Conservation (phyloP, 2,888 invertebrate genomes). For the Chrysomela aeneicollis region DNA sequence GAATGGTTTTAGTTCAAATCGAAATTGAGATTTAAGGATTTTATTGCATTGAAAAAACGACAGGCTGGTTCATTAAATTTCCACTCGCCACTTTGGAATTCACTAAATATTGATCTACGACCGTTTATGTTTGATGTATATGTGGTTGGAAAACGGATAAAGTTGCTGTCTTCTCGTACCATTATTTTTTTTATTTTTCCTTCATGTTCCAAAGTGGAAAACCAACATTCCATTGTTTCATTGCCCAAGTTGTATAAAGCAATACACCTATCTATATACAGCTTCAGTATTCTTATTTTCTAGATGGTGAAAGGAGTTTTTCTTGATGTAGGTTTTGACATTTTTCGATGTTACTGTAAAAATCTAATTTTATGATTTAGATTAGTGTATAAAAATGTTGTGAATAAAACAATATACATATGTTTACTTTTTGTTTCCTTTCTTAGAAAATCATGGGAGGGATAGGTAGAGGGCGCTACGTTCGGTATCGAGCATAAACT, state of each 20-base stretch:
- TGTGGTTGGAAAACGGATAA: neutral
- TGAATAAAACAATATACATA: conserved; percentile 45
- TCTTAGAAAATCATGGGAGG: no score
- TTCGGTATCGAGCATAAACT: no score
- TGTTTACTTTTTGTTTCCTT: conserved; percentile 29
- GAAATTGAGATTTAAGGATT: no score
- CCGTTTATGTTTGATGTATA: neutral
- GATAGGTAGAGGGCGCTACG: no score
- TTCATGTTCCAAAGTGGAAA: conserved; percentile 42
- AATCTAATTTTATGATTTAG: conserved; percentile 46
- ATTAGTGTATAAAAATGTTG: conserved; percentile 48
- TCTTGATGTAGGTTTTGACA: conserved; percentile 44
- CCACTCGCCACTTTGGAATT: no score
- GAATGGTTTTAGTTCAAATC: neutral
- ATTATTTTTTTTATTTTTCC: conserved; percentile 29
- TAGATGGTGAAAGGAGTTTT: conserved; percentile 46
- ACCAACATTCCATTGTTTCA: conserved; percentile 52
- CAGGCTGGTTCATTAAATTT: no score
- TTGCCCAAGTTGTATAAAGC: conserved; percentile 51
- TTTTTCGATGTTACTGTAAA: conserved; percentile 47
- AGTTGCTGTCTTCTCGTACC: conserved; percentile 4
- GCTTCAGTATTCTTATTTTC: conserved; percentile 44
- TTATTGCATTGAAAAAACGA: no score
- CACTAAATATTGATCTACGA: neutral
- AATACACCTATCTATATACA: conserved; percentile 46